Evolutionary conservation across 1,140 invertebrate species (phyloP), one percentile per base, ranked within the genome.

Genomic region (Bombus terrestris): DNA sequence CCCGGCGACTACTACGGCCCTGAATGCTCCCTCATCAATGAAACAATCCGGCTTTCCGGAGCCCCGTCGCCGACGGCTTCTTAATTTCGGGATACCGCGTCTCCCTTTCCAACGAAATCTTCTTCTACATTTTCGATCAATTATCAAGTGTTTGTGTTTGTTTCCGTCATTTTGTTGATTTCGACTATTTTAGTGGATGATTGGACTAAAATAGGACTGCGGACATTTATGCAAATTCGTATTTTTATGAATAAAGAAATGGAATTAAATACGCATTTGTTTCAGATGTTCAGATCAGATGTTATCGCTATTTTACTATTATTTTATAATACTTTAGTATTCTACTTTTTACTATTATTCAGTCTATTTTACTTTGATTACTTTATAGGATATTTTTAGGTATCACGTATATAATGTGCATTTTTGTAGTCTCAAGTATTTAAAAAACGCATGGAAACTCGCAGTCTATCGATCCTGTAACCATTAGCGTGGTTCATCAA

Each of bases 21-120:
- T 94, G 93, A 95, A 95, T 95, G 92, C 93, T 91, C 91, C 91
- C 93, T 95, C 94, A 94, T 95, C 93, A 95, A 95, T 95, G 93
- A 94, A 93, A 95, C 93, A 94, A 95, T 95, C 89, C 93, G 84
- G 85, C 86, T 90, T 91, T 89, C 92, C 90, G 89, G 85, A 76
- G 83, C 86, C 88, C 86, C 85, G 86, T 72, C 66, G 84, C 84
- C 79, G 59, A 69, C 71, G 89, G 87, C 89, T 88, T 62, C 87
- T 91, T 90, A 88, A 85, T 81, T 86, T 78, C 59, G 57, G 57
- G 57, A 85, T 59, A 62, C 66, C 41, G 25, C 57, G 39, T 71
- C 32, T 43, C 69, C 39, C 64, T 68, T 57, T 81, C 62, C 32
- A 41, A 6, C 10, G 15, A 22, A 32, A 76, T 18, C 43, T 71